phyloP scores from a whole-genome alignment of 2,888 invertebrate species.

The Ectemnius cavifrons region DNA sequence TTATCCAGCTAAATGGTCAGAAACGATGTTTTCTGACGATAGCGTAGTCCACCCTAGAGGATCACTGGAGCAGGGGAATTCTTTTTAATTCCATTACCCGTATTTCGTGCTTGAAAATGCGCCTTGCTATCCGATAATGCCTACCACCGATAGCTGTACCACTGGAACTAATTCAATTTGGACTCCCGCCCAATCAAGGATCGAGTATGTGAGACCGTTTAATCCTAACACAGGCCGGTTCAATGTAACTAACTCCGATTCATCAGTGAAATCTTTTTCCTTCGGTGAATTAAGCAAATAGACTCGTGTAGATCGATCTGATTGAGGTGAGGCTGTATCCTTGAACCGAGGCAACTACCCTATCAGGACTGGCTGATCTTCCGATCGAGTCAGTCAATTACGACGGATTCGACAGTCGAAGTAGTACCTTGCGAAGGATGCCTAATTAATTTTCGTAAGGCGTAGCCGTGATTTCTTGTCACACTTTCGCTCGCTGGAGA shows the following conservation, averaged over 20 bases:
- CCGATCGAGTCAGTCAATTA: constrained; percentile 40
- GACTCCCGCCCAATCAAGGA: constrained; percentile 16
- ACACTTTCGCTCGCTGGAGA: constrained; percentile 14
- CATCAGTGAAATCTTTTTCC: too few species aligned
- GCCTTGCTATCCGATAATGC: too few species aligned
- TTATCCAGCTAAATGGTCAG: constrained; percentile 16
- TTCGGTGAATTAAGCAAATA: not conserved
- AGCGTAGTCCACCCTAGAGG: not conserved
- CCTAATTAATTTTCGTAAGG: constrained; percentile 47
- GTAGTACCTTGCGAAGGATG: constrained; percentile 26
- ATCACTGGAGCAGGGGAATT: not conserved
- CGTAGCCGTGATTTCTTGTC: constrained; percentile 45
- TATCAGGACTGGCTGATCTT: constrained; percentile 29
- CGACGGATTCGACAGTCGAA: constrained; percentile 34
- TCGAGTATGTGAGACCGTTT: not conserved
- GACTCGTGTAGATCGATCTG: not conserved
- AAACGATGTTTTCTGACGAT: constrained; percentile 22
- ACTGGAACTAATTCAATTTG: not conserved
- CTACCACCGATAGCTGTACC: not conserved
- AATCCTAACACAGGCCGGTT: too few species aligned
- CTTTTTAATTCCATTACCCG: not conserved
- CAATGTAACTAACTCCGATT: too few species aligned
- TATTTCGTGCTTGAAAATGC: not conserved
- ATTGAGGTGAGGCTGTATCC: too few species aligned
- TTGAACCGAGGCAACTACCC: not conserved